Evolutionary conservation across 1,140 invertebrate genomes (phyloP), one percentile per base, ranked within the genome.

Genomic region (Drosophila arawakana): DNA sequence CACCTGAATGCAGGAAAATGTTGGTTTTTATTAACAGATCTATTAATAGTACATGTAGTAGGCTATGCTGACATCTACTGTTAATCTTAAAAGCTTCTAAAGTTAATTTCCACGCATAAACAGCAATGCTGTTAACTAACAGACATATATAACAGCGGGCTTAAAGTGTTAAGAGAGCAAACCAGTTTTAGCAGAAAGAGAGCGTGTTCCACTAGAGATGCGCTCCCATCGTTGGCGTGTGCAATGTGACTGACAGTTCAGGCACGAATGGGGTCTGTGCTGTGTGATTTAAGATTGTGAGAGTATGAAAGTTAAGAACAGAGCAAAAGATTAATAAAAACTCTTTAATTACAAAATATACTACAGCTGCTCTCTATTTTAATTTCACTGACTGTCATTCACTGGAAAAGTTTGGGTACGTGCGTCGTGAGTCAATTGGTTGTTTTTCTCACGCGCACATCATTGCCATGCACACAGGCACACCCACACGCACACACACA

Each of bases 401-500:
- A 1, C 13, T 11, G 9, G 41, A 1, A 1, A 15, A 57, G 50
- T 15, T 55, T 10, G 10, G 34, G 10, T 41, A 55, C 57, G 21
- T 69, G 63, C 39, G 30, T 47, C 43, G 44, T 34, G 46, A 35
- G 44, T 18, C 54, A 66, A 2, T 61, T 57, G 68, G 55, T 61
- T 70, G 63, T 69, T 68, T 66, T 57, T 62, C 30, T 61, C 68
- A 55, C 62, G 62, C 49, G 73, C 67, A 59, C 76, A 78, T 66
- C 76, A 15, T 67, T 61, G 58, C 43, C 37, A n/a, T 54, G 44
- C 68, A 71, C 37, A 65, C 73, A 62, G 57, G 15, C 63, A 52
- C 67, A 57, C 81, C 70, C 73, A 76, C 80, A 82, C 79, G 52
- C 46, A 35, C 34, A 68, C 81, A 21, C 47, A 46, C 50, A 52